A percentile compares a stretch with the other conserved stretches of the same genome.
Evolutionary conservation across 2,888 invertebrate species (phyloP).

Genomic region (Cryptocheilus praepositus): DNA sequence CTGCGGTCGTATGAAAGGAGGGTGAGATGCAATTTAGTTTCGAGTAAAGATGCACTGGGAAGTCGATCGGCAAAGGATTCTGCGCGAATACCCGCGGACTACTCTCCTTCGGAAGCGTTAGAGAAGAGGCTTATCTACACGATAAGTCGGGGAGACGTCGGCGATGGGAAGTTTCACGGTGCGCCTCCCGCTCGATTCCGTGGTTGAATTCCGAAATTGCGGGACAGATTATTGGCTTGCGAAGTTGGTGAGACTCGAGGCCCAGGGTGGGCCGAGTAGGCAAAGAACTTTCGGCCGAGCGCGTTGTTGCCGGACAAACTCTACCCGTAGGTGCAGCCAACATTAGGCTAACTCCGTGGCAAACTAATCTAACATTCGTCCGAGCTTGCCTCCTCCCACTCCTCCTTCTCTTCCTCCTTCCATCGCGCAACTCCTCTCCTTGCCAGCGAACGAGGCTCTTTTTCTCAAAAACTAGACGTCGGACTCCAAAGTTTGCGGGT

Average conservation of each 20-base stretch:
- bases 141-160: conserved; percentile 54
- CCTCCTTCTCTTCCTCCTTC: conserved; percentile 19
- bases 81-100: background rate
- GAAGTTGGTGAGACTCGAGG: conserved; percentile 61
- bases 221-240: conserved; percentile 67
- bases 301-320: conserved; percentile 66
- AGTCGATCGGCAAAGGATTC: background rate
- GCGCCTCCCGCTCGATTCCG: conserved; percentile 47
- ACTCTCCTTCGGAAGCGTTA: conserved; percentile 21
- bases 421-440: conserved; percentile 34
- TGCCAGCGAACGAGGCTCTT: conserved; percentile 35
- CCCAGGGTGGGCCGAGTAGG: conserved; percentile 53
- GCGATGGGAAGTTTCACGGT: conserved; percentile 49
- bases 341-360: conserved; percentile 69
- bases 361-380: conserved; percentile 72
- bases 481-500: conserved; percentile 44
- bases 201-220: conserved; percentile 63
- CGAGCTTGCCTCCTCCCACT: conserved; percentile 49
- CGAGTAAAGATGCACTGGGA: background rate
- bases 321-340: conserved; percentile 66
- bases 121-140: conserved; percentile 53
- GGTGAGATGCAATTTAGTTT: too few species aligned
- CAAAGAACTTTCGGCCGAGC: conserved; percentile 66
- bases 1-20: too few species aligned
- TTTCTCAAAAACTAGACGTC: conserved; percentile 39